Evolutionary conservation across 2,113 vertebrate genomes (phyloP), one percentile per base, ranked within the genome.

Genomic region (Cromileptes altivelis): DNA sequence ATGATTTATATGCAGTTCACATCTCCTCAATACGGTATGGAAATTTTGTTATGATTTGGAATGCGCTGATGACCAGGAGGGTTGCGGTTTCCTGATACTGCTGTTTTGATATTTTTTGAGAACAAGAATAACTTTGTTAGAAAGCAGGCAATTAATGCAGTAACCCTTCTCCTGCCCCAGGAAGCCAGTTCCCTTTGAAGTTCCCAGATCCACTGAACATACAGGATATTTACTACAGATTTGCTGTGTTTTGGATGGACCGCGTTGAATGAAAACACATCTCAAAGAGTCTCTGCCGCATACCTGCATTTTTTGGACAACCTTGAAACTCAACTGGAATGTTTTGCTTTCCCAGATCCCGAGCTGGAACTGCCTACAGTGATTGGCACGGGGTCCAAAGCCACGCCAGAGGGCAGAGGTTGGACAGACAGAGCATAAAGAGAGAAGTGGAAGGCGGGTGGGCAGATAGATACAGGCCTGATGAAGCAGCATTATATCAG

Each of bases 161-260:
- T 82, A 78, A 75, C 63, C 76, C 57, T 73, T 85, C 82, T 79
- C 69, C 76, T 81, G 74, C 72, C 79, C 74, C 84, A 81, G 86
- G 89, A 94, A 93, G 80, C 65, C 65, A 21, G 69, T 9, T 56
- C 42, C 10, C 86, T 95, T 95, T 95, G 87, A 94, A 92, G 89
- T 71, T 68, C 70, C 71, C 72, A 63, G 83, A 81, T 90, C 84
- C 78, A 68, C 68, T 72, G 70, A 91, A 86, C 80, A 82, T 88
- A 83, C 88, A 88, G 91, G 75, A 91, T 94, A 92, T 95, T 93
- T 94, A 92, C 91, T 87, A 83, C 84, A 87, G 85, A 89, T 91
- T 91, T 87, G 82, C 85, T 78, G 85, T 80, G 82, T 85, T 94
- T 91, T 81, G 78, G 90, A 87, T 77, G 72, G 65, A 70, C 64